phyloP scores from a whole-genome alignment of 1,140 invertebrate species.

The Penaeus vannamei region DNA sequence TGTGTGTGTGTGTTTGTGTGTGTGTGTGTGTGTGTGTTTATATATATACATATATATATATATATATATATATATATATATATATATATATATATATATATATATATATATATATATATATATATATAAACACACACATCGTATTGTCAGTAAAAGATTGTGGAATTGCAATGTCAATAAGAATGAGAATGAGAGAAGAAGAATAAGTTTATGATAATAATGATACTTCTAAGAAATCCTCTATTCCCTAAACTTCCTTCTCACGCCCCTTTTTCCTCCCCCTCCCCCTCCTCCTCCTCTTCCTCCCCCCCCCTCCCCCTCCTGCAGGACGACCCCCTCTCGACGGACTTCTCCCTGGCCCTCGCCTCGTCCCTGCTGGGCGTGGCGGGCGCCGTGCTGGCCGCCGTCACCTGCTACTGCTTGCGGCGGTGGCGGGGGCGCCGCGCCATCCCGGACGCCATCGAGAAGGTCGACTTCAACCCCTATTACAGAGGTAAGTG shows the following conservation, averaged over 20 bases:
- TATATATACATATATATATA: conserved; percentile 33
- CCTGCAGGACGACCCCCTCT: neutral
- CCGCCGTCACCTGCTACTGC: neutral
- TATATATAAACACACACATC: too few relatives aligned
- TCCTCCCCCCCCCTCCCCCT: neutral
- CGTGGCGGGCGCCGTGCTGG: neutral
- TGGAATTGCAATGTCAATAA: too few relatives aligned
- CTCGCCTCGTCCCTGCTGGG: neutral
- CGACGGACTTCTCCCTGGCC: neutral
- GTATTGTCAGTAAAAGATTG: too few relatives aligned
- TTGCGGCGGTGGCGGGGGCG: neutral
- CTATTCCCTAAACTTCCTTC: too few relatives aligned
- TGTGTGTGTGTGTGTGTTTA: neutral
- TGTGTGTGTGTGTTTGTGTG: neutral
- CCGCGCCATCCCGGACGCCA: conserved; percentile 7
- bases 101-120: conserved; percentile 20
- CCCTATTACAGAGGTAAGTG: conserved; percentile 43
- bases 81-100: conserved; percentile 23
- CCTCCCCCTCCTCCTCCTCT: too few relatives aligned
- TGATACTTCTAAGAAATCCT: too few relatives aligned
- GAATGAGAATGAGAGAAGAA: too few relatives aligned
- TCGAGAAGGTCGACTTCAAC: conserved; percentile 45
- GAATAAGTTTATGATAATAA: too few relatives aligned
- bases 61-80: conserved; percentile 32
- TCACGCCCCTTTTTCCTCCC: neutral